These are phyloP conservation scores for Paralichthys olivaceus DNA, from an alignment of 2,113 vertebrate species.

Conservation along the genomic window DNA sequence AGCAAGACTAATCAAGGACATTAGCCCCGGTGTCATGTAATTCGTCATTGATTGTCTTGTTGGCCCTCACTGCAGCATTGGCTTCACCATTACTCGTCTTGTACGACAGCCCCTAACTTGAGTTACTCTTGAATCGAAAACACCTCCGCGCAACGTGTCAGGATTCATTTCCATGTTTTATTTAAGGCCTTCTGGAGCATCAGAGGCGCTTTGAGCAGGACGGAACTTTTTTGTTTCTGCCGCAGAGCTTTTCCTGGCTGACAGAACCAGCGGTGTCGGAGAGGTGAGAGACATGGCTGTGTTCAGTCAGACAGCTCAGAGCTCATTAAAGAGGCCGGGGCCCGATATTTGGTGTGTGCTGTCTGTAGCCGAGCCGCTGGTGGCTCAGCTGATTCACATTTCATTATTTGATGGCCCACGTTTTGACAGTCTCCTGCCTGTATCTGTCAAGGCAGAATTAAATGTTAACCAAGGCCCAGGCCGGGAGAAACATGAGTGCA, in stretches of 20 bases:
- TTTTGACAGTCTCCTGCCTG: constrained; percentile 75
- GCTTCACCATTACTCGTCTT: constrained; percentile 22
- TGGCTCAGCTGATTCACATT: constrained; percentile 62
- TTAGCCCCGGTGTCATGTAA: constrained; percentile 72
- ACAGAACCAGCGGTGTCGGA: constrained; percentile 43
- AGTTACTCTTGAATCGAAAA: constrained; percentile 53
- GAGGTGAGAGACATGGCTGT: constrained; percentile 53
- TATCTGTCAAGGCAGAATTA: constrained; percentile 69
- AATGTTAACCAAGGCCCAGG: constrained; percentile 73
- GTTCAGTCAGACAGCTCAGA: constrained; percentile 72
- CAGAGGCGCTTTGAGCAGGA: constrained; percentile 58
- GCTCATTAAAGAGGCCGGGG: constrained; percentile 69
- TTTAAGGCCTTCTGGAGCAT: constrained; percentile 65
- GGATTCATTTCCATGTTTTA: constrained; percentile 77
- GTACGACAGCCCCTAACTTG: constrained; percentile 49
- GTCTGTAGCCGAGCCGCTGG: constrained; percentile 50
- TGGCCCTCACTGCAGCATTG: constrained; percentile 46
- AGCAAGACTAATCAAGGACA: constrained; percentile 74
- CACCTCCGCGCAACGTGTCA: constrained; percentile 37
- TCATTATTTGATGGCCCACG: constrained; percentile 55
- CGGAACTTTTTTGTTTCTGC: constrained; percentile 53
- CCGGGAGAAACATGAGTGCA: constrained; percentile 63
- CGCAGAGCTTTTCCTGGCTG: constrained; percentile 52
- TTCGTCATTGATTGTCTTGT: constrained; percentile 71
- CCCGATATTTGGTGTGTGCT: constrained; percentile 27